phyloP scores from a whole-genome alignment of 2,797 vertebrate species.

The Lutra lutra region DNA sequence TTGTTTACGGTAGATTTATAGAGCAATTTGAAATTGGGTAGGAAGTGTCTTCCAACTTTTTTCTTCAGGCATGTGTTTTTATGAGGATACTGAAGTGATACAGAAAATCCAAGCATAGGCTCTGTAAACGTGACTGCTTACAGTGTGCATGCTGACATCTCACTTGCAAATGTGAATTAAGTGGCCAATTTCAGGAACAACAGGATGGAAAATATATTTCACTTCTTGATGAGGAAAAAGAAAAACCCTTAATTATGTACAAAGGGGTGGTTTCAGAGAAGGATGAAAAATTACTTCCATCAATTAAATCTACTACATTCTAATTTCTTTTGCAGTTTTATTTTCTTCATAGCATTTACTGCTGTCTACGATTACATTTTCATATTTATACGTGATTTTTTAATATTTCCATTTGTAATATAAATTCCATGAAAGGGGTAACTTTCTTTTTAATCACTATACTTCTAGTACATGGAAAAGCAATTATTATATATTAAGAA shows the following conservation, averaged over 20 bases:
- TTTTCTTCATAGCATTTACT: not conserved
- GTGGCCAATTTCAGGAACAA: not conserved
- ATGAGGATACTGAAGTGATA: not conserved
- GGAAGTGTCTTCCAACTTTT: not conserved
- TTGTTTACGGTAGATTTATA: not conserved
- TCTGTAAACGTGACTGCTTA: not conserved
- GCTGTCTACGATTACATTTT: not conserved
- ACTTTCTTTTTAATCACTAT: not conserved
- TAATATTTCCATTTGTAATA: not conserved
- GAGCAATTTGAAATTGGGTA: not conserved
- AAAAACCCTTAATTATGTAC: not conserved
- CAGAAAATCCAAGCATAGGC: not conserved
- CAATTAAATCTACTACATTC: not conserved
- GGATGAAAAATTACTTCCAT: not conserved
- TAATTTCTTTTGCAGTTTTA: not conserved
- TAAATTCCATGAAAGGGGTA: not conserved
- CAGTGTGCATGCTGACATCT: not conserved
- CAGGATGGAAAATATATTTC: not conserved
- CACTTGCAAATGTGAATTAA: not conserved
- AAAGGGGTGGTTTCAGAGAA: not conserved
- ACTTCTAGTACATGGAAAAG: not conserved
- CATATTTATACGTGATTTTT: not conserved
- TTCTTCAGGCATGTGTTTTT: not conserved
- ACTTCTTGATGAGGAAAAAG: not conserved
- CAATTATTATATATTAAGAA: not conserved